Percentiles rank a stretch among this genome's conserved stretches.
Evolutionary conservation across 2,797 vertebrate genomes (phyloP).

Genomic region (Pseudocheirus occidentalis): DNA sequence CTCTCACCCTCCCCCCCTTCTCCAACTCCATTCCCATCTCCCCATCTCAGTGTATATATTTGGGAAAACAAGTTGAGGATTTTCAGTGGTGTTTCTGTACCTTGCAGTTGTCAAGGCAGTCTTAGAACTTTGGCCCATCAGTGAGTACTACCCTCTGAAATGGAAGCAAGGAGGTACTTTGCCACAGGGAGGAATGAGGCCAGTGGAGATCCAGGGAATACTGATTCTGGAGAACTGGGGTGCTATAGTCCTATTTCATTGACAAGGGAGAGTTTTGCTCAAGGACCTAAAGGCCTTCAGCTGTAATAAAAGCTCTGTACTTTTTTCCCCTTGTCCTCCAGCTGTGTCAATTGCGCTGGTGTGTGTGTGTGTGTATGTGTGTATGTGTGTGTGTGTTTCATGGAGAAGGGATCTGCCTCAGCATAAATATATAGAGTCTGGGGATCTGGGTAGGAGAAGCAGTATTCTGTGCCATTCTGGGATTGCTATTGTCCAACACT

Average conservation of each 20-base stretch:
- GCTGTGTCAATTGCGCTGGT: neutral
- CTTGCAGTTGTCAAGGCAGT: neutral
- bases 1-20: neutral
- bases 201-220: neutral
- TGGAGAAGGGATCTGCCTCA: neutral
- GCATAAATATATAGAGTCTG: neutral
- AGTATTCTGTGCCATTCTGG: neutral
- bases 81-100: neutral
- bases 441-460: neutral
- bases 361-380: neutral
- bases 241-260: neutral
- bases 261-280: neutral
- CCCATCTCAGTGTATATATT: slow-evolving; percentile 11
- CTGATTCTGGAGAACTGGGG: neutral
- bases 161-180: neutral
- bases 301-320: neutral
- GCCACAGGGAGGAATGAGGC: neutral
- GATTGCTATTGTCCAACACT: neutral
- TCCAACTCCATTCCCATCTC: neutral
- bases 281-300: neutral
- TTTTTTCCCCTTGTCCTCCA: neutral
- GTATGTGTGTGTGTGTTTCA: neutral
- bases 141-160: neutral
- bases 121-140: neutral
- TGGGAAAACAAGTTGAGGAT: neutral